Base-by-base conservation (phyloP, 2,888 invertebrate genomes). In the Clepsis dumicolana region DNA sequence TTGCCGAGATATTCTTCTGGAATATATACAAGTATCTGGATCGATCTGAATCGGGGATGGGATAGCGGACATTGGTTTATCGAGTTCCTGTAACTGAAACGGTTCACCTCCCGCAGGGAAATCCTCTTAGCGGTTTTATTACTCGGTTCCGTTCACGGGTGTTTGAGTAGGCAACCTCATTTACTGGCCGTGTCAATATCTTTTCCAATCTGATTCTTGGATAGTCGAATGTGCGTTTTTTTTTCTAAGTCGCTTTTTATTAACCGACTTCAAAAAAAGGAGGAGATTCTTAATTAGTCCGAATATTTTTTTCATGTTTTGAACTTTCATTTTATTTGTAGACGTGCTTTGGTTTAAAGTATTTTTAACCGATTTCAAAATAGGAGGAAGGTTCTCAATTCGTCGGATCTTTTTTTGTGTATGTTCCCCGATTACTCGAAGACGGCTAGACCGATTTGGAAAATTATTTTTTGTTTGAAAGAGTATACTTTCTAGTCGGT, bases 111-210 rank as follows among this genome's bases (percentile, higher is more conserved):
- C 70, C 65, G 69, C 65, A 65, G 59, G 80, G 80, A 80, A 81
- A 82, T 81, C 77, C 75, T 78, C 75, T 80, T 77, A 73, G 73
- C 73, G 74, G 77, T 80, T 77, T 76, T 76, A 81, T 80, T 79
- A 64, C 69, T 59, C 48, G 29, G 18, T 64, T 50, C 65, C 65
- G 64, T 59, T 32, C 32, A 7, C 61, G 56, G 50, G 35, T 64
- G 68, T 64, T 68, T 64, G 59, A 68, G 52, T 53, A 64, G 52
- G 68, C 57, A 68, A 68, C 57, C 64, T 68, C 68, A 59, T 59
- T 67, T 68, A 44, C 64, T 56, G 68, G 25, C 21, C 57, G 57
- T 61, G 67, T 52, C 64, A 64, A 68, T 68, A 68, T 59, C 57
- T 50, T 63, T 68, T 32, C 63, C 52, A 29, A 63, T 63, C 57